phyloP scores from a whole-genome alignment of 2,888 invertebrate genomes.

The Scaptomyza flava region DNA sequence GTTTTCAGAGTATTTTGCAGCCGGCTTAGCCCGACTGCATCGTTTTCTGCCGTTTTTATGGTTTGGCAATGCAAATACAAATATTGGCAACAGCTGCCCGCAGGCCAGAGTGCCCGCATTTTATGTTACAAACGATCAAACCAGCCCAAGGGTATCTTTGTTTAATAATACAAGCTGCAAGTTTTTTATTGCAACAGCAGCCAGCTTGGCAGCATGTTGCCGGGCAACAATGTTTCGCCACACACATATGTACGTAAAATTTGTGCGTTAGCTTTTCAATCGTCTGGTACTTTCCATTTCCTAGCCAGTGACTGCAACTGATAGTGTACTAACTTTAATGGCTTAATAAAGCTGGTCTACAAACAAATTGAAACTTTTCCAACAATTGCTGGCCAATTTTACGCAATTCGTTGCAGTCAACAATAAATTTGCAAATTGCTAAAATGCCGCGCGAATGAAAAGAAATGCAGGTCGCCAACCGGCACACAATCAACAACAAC shows the following conservation, averaged over 20 bases:
- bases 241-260: neutral
- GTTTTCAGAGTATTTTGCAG: no score
- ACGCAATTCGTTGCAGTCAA: conserved; percentile 80
- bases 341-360: conserved; percentile 50
- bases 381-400: conserved; percentile 75
- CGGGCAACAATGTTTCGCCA: conserved; percentile 26
- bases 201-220: conserved; percentile 31
- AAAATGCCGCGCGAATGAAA: conserved; percentile 55
- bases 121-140: conserved; percentile 10
- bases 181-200: conserved; percentile 11
- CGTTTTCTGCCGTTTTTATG: conserved; percentile 6
- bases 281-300: conserved; percentile 50
- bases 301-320: conserved; percentile 5
- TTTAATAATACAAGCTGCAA: conserved; percentile 6
- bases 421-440: conserved; percentile 74
- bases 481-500: conserved; percentile 2
- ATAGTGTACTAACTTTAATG: conserved; percentile 43
- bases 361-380: conserved; percentile 73
- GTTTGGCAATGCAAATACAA: conserved; percentile 51
- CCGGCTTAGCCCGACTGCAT: no score
- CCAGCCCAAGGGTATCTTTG: conserved; percentile 17
- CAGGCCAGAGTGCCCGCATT: conserved; percentile 53
- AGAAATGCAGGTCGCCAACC: conserved; percentile 72
- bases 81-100: conserved; percentile 67
- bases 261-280: conserved; percentile 27